Evolutionary conservation across 2,797 vertebrate genomes (phyloP), one percentile per base, ranked within the genome.

Genomic region (Bufotes viridis): DNA sequence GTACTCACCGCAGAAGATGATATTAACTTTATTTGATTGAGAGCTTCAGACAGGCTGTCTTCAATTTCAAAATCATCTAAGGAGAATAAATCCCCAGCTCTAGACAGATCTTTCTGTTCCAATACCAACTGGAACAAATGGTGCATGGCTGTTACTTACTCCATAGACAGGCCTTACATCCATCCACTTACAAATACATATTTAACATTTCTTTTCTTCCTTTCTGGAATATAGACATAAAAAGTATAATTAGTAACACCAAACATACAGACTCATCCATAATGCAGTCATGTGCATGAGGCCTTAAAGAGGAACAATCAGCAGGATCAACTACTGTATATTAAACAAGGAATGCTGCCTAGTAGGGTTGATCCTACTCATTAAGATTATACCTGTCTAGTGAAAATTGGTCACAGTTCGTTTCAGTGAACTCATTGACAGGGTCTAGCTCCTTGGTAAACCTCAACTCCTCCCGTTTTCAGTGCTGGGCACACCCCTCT

Each of bases 81-180:
- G 87, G 98, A 99, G 93, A 99, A 99, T 63, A 99, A 96, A 88
- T 99, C 98, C 3, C 98, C 98, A 0, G 98, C 98, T 70, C 97
- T 93, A 17, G 98, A 99, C 88, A 99, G 96, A 91, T 99, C 97
- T 93, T 96, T 97, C 76, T 98, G 97, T 74, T 96, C 95, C 93
- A 99, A 93, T 88, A 99, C 98, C 92, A 96, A 93, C 91, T 96
- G 92, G 69, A 99, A 98, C 55, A 99, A 96, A 51, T 97, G 97
- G 93, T 99, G 98, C 98, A 99, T 99, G 90, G 76, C 82, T 88
- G 91, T 53, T 0, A 0, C 0, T 9, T 51, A 0, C 1, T 9
- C 53, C 63, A 87, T 74, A 49, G 0, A 69, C 83, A 78, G n/a
- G 42, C 58, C 60, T 70, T 13, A 60, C 12, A 29, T 79, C 49